Conservation (phyloP, 2,113 vertebrate genomes). For the Aegithalos caudatus region DNA sequence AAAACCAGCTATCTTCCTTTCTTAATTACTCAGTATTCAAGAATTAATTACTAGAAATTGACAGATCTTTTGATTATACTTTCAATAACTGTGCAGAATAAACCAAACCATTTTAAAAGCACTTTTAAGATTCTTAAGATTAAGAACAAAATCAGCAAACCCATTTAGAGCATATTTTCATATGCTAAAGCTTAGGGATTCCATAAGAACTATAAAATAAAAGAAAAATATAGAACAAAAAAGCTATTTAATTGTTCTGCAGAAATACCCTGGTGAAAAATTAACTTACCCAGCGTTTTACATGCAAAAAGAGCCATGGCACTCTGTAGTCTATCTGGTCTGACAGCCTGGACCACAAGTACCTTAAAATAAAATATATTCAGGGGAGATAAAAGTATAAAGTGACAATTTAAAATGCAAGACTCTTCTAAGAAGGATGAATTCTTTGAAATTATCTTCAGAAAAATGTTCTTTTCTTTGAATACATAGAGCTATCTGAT, state of each 20-base stretch:
- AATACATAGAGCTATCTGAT: not conserved
- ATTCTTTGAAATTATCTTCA: not conserved
- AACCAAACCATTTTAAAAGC: not conserved
- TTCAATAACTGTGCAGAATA: not conserved
- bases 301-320: slow-evolving; percentile 88
- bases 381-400: not conserved
- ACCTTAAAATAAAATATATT: slow-evolving; percentile 74
- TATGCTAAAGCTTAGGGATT: not conserved
- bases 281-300: slow-evolving; percentile 83
- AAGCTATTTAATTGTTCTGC: not conserved
- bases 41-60: not conserved
- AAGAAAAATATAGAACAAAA: not conserved
- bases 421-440: not conserved
- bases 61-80: not conserved
- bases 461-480: not conserved
- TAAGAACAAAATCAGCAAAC: not conserved
- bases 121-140: not conserved
- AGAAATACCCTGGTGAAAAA: not conserved
- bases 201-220: not conserved
- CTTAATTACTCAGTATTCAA: not conserved
- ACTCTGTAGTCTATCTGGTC: slow-evolving; percentile 91
- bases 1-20: not conserved
- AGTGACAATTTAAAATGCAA: not conserved
- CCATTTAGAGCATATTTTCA: not conserved
- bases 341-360: slow-evolving; percentile 87